A percentile compares a stretch with the other conserved stretches of the same genome.
Conservation (phyloP, 2,113 vertebrate genomes). For the Circaetus gallicus region DNA sequence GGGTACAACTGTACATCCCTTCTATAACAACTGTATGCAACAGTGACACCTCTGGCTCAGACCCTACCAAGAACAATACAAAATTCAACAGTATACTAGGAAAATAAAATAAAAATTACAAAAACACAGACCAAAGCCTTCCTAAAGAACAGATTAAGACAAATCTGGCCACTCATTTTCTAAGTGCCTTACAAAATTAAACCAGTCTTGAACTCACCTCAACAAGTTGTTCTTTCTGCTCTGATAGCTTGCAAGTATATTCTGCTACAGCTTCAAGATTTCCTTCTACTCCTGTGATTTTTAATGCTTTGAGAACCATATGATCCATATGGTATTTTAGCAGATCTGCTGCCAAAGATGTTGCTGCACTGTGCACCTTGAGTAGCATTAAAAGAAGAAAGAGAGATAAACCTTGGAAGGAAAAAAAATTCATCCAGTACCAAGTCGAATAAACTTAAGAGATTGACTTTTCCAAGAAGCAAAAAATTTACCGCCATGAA, state of each 20-base stretch:
- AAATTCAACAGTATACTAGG: background rate
- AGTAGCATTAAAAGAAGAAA: background rate
- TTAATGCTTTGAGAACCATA: constrained; percentile 86
- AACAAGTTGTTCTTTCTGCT: constrained; percentile 95
- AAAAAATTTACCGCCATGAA: background rate
- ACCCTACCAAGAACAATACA: background rate
- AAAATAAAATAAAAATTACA: background rate
- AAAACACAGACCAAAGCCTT: background rate
- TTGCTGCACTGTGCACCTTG: constrained; percentile 89
- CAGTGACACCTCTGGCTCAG: background rate
- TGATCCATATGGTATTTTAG: constrained; percentile 89
- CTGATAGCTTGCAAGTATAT: constrained; percentile 87
- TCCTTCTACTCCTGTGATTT: constrained; percentile 88
- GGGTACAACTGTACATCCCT: background rate
- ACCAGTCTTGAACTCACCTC: constrained; percentile 79
- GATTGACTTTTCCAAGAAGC: background rate
- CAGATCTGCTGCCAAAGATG: constrained; percentile 84
- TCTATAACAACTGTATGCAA: background rate
- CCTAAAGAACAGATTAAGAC: background rate
- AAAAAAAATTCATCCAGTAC: background rate
- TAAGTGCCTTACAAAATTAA: background rate
- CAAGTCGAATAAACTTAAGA: background rate
- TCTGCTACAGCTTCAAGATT: constrained; percentile 91
- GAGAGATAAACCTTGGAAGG: background rate
- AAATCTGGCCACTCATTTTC: background rate